A percentile compares a stretch with the other conserved stretches of the same genome.
These are phyloP conservation scores for Hipposideros larvatus DNA, from an alignment of 2,797 vertebrate species.

Conservation along the genomic window DNA sequence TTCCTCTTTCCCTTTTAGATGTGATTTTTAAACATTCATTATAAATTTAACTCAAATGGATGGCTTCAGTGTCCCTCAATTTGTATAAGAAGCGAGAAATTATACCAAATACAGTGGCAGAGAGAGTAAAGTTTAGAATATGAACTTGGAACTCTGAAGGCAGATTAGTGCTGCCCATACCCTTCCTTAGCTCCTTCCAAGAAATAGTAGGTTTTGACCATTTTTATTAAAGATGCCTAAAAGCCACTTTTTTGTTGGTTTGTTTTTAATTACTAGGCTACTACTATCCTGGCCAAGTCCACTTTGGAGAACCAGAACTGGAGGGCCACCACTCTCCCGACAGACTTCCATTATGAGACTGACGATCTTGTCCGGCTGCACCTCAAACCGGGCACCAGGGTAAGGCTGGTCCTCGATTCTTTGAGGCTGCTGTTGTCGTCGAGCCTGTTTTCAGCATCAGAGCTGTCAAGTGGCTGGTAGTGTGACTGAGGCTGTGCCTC, in stretches of 20 bases:
- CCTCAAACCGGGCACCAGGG: conserved; percentile 92
- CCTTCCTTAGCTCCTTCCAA: neutral
- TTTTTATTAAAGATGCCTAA: conserved; percentile 29
- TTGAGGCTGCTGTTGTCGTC: neutral
- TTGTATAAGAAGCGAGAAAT: neutral
- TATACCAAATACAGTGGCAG: neutral
- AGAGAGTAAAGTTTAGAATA: neutral
- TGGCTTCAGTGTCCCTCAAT: neutral
- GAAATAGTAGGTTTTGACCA: neutral
- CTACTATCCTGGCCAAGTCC: conserved; percentile 91
- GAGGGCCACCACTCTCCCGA: conserved; percentile 93
- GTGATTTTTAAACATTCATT: conserved; percentile 8
- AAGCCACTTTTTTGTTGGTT: neutral
- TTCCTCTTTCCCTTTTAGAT: neutral
- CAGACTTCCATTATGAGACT: conserved; percentile 94
- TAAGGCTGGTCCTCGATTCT: conserved; percentile 80
- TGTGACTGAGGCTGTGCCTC: neutral
- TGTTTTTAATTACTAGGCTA: conserved; percentile 87
- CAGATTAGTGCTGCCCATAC: neutral
- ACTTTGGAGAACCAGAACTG: conserved; percentile 89
- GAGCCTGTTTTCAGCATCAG: neutral
- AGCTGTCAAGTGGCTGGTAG: neutral
- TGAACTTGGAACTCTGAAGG: neutral
- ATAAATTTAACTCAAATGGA: conserved; percentile 15
- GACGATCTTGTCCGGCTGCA: conserved; percentile 90